Base-by-base conservation (phyloP, 2,113 vertebrate species). In the Neolamprologus brichardi region DNA sequence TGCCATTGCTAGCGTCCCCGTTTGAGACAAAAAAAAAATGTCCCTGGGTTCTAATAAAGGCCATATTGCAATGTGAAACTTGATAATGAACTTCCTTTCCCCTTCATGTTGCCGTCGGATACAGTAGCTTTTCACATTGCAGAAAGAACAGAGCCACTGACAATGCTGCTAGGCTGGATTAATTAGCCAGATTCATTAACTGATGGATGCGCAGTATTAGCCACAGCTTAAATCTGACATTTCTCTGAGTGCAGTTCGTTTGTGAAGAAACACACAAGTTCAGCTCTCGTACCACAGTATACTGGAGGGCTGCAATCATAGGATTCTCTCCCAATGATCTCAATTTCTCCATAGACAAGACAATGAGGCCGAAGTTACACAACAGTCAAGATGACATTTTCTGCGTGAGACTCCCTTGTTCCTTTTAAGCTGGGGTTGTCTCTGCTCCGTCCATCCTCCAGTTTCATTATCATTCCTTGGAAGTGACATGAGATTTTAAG, bases 131-230 rank as follows among this genome's bases (percentile, higher is more conserved):
- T 87, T 88, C 60, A 75, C 54, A 79, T n/a, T 23, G 81, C 25
- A 13, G 78, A 82, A 85, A 37, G 83, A 91, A 82, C 81, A 49
- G 85, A 89, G 89, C 81, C 77, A 49, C 82, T 85, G 87, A 93
- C 92, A 89, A 88, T 82, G 88, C 90, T 88, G 87, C 90, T 46
- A 75, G 91, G 84, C 93, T 91, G 93, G 92, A 94, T 95, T 95
- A 95, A 96, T 95, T 94, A 94, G 91, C 62, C 88, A 90, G 95
- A 94, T 96, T 95, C 93, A 95, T 95, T 95, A 96, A 96, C 94
- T 95, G 95, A 96, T 95, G 87, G 90, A 88, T 84, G 88, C 8
- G 18, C 84, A 84, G 91, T 85, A 91, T 95, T 94, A 95, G 92
- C 91, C 92, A 75, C 88, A 94, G 94, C 92, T 95, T 95, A 94